Evolutionary conservation across 1,140 invertebrate species (phyloP).

Genomic region (Tribolium castaneum): DNA sequence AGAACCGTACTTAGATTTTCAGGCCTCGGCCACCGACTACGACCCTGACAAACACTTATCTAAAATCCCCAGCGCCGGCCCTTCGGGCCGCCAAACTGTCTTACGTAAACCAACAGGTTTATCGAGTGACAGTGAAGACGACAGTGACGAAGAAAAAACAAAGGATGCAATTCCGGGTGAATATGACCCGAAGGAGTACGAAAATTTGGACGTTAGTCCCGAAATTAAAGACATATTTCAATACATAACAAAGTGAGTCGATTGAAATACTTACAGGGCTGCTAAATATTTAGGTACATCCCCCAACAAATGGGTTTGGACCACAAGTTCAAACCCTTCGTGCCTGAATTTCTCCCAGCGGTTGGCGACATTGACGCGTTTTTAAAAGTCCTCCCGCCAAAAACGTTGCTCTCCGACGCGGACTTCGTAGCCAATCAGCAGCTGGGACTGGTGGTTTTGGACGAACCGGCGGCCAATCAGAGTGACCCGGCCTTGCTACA

Average conservation of each 20-base stretch:
- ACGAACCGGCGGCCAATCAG: conserved; percentile 95
- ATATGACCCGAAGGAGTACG: conserved; percentile 88
- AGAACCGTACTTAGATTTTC: neutral
- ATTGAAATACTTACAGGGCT: neutral
- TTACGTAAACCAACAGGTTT: conserved; percentile 38
- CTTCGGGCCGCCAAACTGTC: conserved; percentile 42
- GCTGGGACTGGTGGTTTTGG: conserved; percentile 87
- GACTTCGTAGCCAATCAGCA: conserved; percentile 52
- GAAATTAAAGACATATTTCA: conserved; percentile 95
- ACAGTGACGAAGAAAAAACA: conserved; percentile 48
- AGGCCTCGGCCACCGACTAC: conserved; percentile 28
- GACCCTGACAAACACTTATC: conserved; percentile 25
- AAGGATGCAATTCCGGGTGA: conserved; percentile 65
- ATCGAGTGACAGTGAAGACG: conserved; percentile 56
- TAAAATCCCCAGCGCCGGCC: conserved; percentile 43
- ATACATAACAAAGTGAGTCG: conserved; percentile 86
- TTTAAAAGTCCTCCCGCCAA: conserved; percentile 90
- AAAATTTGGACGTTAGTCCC: conserved; percentile 81
- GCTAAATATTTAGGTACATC: conserved; percentile 77
- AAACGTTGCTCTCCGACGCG: conserved; percentile 67
- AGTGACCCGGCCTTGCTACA: conserved; percentile 95
- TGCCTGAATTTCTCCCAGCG: conserved; percentile 96
- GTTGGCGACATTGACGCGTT: conserved; percentile 99
- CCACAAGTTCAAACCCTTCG: conserved; percentile 92
- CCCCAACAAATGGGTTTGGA: conserved; percentile 92